A percentile compares a stretch with the other conserved stretches of the same genome.
Conservation (phyloP, 2,888 invertebrate species). For the Apotomis turbidana region DNA sequence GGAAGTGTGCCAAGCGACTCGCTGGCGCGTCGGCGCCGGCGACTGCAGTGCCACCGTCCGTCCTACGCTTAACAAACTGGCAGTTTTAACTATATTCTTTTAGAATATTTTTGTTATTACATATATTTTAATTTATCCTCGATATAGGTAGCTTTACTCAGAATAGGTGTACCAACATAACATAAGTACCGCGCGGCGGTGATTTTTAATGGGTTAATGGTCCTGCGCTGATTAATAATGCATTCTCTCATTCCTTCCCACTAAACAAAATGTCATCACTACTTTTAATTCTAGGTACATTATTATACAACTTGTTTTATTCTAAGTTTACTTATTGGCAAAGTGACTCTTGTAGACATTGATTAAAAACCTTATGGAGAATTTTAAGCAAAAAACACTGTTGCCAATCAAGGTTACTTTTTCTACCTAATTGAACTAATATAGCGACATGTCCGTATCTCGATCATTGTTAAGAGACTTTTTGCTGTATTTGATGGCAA, state of each 20-base stretch:
- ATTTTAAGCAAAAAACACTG: slow-evolving; percentile 21
- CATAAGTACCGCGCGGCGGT: no score
- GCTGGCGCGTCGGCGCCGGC: slow-evolving; percentile 36
- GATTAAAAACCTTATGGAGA: slow-evolving; percentile 15
- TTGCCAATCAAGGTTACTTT: slow-evolving; percentile 28
- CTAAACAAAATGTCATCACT: no score
- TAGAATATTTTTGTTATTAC: no score
- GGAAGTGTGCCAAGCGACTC: slow-evolving; percentile 51
- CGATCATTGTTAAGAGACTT: slow-evolving; percentile 32
- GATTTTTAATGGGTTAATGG: no score
- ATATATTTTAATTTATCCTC: no score
- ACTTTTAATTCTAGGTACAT: no score
- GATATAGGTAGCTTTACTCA: no score
- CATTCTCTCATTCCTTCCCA: no score
- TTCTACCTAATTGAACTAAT: slow-evolving; percentile 5
- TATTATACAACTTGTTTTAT: no score
- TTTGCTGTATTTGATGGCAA: slow-evolving; percentile 30
- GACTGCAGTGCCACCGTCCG: slow-evolving; percentile 46
- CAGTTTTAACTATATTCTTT: not conserved
- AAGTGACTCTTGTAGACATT: not conserved
- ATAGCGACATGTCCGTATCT: slow-evolving; percentile 37
- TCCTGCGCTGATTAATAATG: no score
- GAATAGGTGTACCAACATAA: no score
- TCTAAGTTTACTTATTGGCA: not conserved
- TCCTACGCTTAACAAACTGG: not conserved